phyloP scores from a whole-genome alignment of 2,888 invertebrate species.

The Erebia ligea region DNA sequence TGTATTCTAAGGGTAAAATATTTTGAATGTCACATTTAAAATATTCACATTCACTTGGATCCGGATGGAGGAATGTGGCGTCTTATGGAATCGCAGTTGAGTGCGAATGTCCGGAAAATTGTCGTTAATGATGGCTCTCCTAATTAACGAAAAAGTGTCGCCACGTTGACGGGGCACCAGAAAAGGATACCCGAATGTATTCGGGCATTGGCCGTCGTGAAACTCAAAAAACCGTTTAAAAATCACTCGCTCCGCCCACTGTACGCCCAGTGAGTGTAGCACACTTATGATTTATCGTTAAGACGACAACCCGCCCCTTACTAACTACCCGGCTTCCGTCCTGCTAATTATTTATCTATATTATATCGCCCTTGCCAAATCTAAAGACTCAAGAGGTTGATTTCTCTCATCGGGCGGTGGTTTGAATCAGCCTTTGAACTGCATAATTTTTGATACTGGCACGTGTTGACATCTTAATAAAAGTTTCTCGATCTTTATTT shows the following conservation, averaged over 20 bases:
- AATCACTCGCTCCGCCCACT: constrained; percentile 79
- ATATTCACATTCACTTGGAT: neutral
- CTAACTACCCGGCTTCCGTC: constrained; percentile 77
- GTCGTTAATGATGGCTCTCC: constrained; percentile 73
- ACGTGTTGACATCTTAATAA: constrained; percentile 31
- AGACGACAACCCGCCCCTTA: constrained; percentile 78
- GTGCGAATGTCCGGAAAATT: constrained; percentile 65
- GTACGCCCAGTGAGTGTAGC: constrained; percentile 75
- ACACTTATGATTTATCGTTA: constrained; percentile 81
- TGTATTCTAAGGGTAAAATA: neutral
- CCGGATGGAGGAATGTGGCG: constrained; percentile 1
- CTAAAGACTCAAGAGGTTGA: constrained; percentile 70
- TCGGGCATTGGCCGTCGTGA: constrained; percentile 74
- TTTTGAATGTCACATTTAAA: neutral
- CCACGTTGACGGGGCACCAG: constrained; percentile 67
- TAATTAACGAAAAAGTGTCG: constrained; percentile 81
- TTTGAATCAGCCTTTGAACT: constrained; percentile 46
- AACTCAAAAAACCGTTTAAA: constrained; percentile 82
- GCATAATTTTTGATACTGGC: constrained; percentile 22
- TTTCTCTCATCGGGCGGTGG: constrained; percentile 49
- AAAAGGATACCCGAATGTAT: constrained; percentile 75
- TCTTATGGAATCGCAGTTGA: constrained; percentile 16
- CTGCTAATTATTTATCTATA: constrained; percentile 72
- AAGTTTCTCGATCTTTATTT: constrained; percentile 24
- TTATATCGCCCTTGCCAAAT: constrained; percentile 64